A percentile compares a stretch with the other conserved stretches of the same genome.
phyloP scores from a whole-genome alignment of 2,113 vertebrate genomes.

The Clupea harengus region DNA sequence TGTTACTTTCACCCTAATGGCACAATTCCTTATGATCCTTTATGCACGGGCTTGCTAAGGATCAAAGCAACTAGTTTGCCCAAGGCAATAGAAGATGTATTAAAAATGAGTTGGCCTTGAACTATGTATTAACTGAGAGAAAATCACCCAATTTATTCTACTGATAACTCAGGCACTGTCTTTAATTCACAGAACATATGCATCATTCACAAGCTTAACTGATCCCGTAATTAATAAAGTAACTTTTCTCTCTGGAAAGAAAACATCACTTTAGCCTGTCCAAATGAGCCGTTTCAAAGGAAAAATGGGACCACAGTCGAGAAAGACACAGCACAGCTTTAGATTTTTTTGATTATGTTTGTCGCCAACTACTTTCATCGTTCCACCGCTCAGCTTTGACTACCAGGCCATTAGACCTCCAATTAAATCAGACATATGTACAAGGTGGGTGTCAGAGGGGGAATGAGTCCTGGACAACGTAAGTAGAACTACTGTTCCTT shows the following conservation, averaged over 20 bases:
- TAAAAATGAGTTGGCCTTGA: constrained; percentile 69
- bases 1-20: constrained; percentile 71
- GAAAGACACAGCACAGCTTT: not conserved
- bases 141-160: constrained; percentile 70
- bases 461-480: too few species aligned
- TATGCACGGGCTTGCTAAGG: constrained; percentile 70
- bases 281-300: constrained; percentile 63
- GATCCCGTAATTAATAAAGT: constrained; percentile 48
- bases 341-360: not conserved
- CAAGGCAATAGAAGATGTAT: constrained; percentile 68
- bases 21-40: constrained; percentile 77
- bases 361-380: not conserved
- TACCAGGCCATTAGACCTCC: not conserved
- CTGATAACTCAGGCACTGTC: constrained; percentile 63
- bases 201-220: constrained; percentile 53
- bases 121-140: constrained; percentile 69
- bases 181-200: constrained; percentile 59
- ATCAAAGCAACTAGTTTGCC: constrained; percentile 74
- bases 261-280: constrained; percentile 25
- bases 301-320: constrained; percentile 42
- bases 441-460: too few species aligned
- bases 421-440: too few species aligned
- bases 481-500: too few species aligned
- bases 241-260: constrained; percentile 43
- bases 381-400: not conserved